Evolutionary conservation across 1,140 invertebrate species (phyloP), one percentile per base, ranked within the genome.

Genomic region (Daktulosphaira vitifoliae): DNA sequence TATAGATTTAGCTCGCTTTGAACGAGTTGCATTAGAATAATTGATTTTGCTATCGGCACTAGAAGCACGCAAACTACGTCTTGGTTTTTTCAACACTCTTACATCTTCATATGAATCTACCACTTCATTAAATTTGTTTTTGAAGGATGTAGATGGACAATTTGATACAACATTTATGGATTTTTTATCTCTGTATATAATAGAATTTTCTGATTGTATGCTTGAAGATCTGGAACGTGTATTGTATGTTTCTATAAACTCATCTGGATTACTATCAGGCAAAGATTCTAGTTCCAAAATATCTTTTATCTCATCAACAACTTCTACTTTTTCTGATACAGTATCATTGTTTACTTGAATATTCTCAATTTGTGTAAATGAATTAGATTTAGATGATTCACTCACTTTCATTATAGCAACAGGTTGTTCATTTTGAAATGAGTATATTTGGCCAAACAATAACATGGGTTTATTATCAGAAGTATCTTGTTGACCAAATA

Each of bases 371-470:
- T 4, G 0, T 46, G 3, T 18, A 15, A 20, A 20, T 1, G 11
- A 16, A 20, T 29, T 16, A 3, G n/a, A 7, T 29, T 46, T 18
- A n/a, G n/a, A n/a, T 13, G 26, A 2, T 33, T 29, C 29, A 48
- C 26, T 1, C 1, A 1, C 7, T 8, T 29, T 9, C 9, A 6
- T 1, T 29, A 20, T 7, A 18, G 15, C 11, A 26, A 20, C 16
- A 3, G 26, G 4, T 5, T 44, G 38, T 20, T 59, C 39, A 46
- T 33, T 59, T 18, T 59, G n/a, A 44, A 33, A 59, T 13, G 18
- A 22, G 29, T 62, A 62, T 13, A 48, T 16, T 22, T 62, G 56
- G 13, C 56, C 56, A 46, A 62, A 62, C 4, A 62, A 16, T 29
- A 62, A 11, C 18, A 48, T 22, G 0, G 56, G 42, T 11, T 62